phyloP scores from a whole-genome alignment of 2,113 vertebrate genomes.

The Neodon shergylaensis region DNA sequence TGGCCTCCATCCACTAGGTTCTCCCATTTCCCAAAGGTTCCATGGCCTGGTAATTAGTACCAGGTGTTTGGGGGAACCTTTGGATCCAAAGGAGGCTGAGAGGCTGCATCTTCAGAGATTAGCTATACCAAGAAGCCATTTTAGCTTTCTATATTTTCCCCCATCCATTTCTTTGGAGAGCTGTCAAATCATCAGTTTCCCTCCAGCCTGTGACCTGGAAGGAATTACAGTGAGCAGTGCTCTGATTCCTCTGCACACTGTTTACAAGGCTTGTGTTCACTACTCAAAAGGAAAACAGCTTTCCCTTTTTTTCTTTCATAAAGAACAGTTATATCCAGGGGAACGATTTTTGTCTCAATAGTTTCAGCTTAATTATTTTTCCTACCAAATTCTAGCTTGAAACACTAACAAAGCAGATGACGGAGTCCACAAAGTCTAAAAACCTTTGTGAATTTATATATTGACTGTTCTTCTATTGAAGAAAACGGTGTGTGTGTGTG shows the following conservation, averaged over 20 bases:
- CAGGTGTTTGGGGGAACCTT: not conserved
- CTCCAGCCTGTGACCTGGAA: slow-evolving; percentile 62
- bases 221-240: not conserved
- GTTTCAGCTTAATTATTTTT: slow-evolving; percentile 63
- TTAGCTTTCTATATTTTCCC: slow-evolving; percentile 63
- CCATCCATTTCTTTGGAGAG: slow-evolving; percentile 56
- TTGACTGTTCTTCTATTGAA: not conserved
- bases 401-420: slow-evolving; percentile 54
- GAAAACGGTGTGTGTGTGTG: not conserved
- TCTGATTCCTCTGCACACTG: slow-evolving; percentile 53
- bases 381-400: slow-evolving; percentile 43
- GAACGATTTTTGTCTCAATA: slow-evolving; percentile 65
- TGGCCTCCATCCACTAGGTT: not conserved
- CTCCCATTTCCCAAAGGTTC: too few relatives aligned
- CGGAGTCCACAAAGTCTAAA: slow-evolving; percentile 31
- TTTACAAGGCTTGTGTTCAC: slow-evolving; percentile 75
- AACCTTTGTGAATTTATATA: not conserved
- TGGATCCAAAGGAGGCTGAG: not conserved
- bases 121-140: slow-evolving; percentile 54
- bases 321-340: slow-evolving; percentile 63
- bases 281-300: slow-evolving; percentile 60
- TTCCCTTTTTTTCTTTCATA: slow-evolving; percentile 11
- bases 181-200: not conserved
- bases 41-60: not conserved
- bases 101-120: slow-evolving; percentile 67